Evolutionary conservation across 1,140 invertebrate genomes (phyloP), one percentile per base, ranked within the genome.

Genomic region (Zaprionus gabonicus): DNA sequence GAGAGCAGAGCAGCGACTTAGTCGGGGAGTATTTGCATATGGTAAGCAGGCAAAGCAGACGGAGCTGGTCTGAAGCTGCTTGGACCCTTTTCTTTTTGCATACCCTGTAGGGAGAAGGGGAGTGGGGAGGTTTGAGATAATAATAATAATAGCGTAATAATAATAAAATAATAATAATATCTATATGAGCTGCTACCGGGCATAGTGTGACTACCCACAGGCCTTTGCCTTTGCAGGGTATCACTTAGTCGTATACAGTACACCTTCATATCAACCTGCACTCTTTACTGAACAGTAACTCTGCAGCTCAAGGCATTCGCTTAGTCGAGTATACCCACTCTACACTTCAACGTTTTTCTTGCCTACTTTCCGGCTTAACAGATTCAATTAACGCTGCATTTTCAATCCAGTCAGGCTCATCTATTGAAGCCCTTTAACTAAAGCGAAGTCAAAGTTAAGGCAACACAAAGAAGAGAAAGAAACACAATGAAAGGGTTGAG

Each of bases 301-400:
- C 15, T 10, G 20, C 17, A 1, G 4, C 3, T 49, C 17, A 76
- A 69, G 38, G 56, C 46, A 70, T 38, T 31, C 15, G 1, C 0
- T 2, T 5, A 38, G 57, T 25, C 71, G 25, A 13, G 28, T 65
- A 20, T 7, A 5, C 31, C 38, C 10, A 2, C n/a, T n/a, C n/a
- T n/a, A n/a, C n/a, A n/a, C n/a, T 51, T 55, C 56, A 12, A 4
- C 62, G 44, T 38, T 62, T 57, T 73, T 31, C 67, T 65, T 67
- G 70, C 67, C 56, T 44, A 41, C 55, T 62, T 62, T 68, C 34
- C 34, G 65, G 77, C 88, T 83, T 88, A 79, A 62, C 71, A 76
- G 84, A 84, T 87, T 87, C 74, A 88, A 84, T 87, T 87, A 88
- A 81, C 84, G 79, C 81, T 64, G 80, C 71, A 81, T 81, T 68